Evolutionary conservation across 2,888 invertebrate species (phyloP).

Genomic region (Troides helena): DNA sequence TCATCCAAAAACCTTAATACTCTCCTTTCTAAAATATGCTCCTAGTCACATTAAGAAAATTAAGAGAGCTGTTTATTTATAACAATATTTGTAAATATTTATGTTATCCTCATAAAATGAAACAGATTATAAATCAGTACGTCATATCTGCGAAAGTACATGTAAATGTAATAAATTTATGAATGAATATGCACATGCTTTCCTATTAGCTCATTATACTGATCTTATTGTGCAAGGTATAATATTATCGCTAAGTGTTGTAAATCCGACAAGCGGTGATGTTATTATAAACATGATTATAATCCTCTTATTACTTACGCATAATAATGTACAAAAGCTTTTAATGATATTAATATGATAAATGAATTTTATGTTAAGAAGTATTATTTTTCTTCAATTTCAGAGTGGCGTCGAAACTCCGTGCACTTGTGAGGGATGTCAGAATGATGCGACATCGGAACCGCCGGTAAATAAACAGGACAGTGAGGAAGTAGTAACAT

Average conservation of each 20-base stretch:
- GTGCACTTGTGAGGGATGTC: conserved; percentile 72
- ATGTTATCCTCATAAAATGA: too few species aligned
- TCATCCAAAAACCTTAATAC: too few species aligned
- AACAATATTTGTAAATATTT: too few species aligned
- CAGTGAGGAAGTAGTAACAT: conserved; percentile 44
- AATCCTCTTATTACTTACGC: conserved; percentile 5
- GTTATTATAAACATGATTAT: conserved; percentile 7
- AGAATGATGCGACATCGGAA: conserved; percentile 46
- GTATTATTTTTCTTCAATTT: conserved; percentile 39
- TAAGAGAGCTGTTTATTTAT: too few species aligned
- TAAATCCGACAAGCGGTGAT: conserved; percentile 8
- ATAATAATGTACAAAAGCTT: conserved; percentile 17
- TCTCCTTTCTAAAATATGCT: too few species aligned
- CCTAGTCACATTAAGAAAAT: too few species aligned
- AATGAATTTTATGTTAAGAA: conserved; percentile 8
- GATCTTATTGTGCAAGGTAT: conserved; percentile 8
- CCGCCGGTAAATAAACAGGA: conserved; percentile 38
- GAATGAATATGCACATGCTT: conserved; percentile 21
- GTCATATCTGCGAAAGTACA: not conserved
- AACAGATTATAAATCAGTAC: not conserved
- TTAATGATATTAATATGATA: conserved; percentile 17
- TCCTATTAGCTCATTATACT: conserved; percentile 11
- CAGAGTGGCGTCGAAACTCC: conserved; percentile 73
- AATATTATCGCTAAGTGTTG: conserved; percentile 3
- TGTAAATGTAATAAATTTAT: conserved; percentile 3